Conservation (phyloP, 2,797 vertebrate genomes). For the Acrossocheilus wenchowensis region DNA sequence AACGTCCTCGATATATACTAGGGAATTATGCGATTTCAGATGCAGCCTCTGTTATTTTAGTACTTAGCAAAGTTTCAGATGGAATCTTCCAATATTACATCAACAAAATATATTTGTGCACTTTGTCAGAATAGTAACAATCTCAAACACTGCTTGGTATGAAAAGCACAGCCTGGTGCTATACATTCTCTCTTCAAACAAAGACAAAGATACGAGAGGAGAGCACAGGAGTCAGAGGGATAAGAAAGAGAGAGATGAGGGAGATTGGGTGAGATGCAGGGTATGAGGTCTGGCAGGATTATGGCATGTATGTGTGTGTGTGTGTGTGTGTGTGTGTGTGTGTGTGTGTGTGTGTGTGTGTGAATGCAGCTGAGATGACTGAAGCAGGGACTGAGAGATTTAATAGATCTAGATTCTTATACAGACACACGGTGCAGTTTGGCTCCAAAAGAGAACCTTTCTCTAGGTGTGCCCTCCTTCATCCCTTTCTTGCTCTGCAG, state of each 20-base stretch:
- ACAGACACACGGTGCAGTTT: not conserved
- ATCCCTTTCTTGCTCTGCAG: conserved; percentile 6
- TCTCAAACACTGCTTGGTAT: not conserved
- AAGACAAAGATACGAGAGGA: conserved; percentile 10
- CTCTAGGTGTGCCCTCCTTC: not conserved
- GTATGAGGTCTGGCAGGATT: conserved; percentile 62
- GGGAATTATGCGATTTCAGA: not conserved
- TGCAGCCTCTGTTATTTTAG: not conserved
- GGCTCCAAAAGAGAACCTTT: not conserved
- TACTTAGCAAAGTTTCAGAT: not conserved
- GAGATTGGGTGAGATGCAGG: conserved; percentile 14
- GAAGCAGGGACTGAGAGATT: conserved; percentile 63
- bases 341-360: not conserved
- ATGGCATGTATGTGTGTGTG: not conserved
- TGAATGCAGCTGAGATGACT: conserved; percentile 70
- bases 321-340: no score
- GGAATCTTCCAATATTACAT: not conserved
- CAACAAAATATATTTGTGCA: not conserved
- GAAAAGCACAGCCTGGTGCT: not conserved
- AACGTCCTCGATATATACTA: not conserved
- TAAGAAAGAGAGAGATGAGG: not conserved
- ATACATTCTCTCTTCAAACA: conserved; percentile 26
- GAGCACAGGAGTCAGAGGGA: not conserved
- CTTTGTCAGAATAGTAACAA: not conserved
- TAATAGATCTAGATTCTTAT: conserved; percentile 69